phyloP scores from a whole-genome alignment of 2,797 vertebrate genomes.

The Xerus rutilus region DNA sequence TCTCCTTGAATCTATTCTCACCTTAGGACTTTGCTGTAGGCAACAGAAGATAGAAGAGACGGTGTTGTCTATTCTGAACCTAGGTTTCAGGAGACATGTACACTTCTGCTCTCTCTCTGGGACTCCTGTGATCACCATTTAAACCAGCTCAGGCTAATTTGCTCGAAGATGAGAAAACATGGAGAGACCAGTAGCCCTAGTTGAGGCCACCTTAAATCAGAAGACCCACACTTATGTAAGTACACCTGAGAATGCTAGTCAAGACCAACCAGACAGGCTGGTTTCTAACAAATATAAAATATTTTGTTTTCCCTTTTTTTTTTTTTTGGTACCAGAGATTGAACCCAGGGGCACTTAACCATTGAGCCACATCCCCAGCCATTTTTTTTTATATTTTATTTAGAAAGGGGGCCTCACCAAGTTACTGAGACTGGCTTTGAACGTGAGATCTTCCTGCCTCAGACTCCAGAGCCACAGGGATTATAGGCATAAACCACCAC shows the following conservation, averaged over 20 bases:
- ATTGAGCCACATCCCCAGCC: no score
- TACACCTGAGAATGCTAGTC: neutral
- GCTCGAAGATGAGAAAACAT: neutral
- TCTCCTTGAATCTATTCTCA: neutral
- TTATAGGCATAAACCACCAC: no score
- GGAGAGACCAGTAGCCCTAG: neutral
- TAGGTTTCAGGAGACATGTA: neutral
- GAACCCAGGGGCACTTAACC: no score
- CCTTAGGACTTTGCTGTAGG: neutral
- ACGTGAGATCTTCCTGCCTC: no score
- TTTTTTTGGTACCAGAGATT: no score
- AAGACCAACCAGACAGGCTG: neutral
- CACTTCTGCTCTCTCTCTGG: neutral
- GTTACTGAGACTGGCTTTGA: no score
- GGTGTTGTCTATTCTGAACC: neutral
- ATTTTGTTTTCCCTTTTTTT: no score
- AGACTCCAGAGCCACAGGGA: no score
- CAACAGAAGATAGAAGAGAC: neutral
- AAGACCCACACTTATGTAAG: neutral
- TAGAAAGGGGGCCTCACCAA: no score
- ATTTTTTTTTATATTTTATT: no score
- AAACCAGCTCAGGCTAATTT: neutral
- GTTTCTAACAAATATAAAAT: neutral
- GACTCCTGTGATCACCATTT: neutral
- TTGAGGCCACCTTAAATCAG: neutral